Evolutionary conservation across 1,140 invertebrate species (phyloP).

Genomic region (Conus betulinus): DNA sequence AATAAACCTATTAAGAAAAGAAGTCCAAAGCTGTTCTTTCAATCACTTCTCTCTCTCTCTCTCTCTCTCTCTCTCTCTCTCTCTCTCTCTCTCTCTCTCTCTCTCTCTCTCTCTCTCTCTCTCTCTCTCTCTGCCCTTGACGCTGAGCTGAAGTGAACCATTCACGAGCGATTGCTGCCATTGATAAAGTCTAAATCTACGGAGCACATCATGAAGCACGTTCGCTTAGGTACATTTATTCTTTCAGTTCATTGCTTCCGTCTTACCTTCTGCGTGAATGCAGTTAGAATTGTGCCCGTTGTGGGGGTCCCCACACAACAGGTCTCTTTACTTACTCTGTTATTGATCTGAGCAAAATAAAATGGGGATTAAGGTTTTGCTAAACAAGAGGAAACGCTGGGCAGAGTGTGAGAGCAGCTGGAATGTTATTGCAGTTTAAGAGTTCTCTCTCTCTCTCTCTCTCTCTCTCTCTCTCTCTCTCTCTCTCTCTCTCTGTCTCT

Average conservation of each 20-base stretch:
- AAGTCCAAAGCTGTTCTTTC: too few relatives aligned
- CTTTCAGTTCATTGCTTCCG: neutral
- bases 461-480: too few relatives aligned
- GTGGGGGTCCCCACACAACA: neutral
- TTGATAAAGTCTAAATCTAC: neutral
- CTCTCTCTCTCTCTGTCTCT: too few relatives aligned
- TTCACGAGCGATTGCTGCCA: neutral
- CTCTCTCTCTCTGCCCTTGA: neutral
- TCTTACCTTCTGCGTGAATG: neutral
- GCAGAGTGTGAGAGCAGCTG: neutral
- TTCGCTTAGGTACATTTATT: neutral
- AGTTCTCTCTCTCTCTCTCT: neutral
- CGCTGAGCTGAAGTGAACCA: neutral
- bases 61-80: neutral
- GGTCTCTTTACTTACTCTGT: neutral
- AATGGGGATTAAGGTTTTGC: neutral
- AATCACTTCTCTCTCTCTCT: neutral
- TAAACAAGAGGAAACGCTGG: neutral
- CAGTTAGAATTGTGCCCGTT: neutral
- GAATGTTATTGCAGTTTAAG: neutral
- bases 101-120: neutral
- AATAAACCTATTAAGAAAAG: too few relatives aligned
- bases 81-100: constrained; percentile 2
- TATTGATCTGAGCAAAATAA: neutral
- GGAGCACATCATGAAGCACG: neutral